Base-by-base conservation (phyloP, 2,888 invertebrate species). In the Noctuana brunneofusca region DNA sequence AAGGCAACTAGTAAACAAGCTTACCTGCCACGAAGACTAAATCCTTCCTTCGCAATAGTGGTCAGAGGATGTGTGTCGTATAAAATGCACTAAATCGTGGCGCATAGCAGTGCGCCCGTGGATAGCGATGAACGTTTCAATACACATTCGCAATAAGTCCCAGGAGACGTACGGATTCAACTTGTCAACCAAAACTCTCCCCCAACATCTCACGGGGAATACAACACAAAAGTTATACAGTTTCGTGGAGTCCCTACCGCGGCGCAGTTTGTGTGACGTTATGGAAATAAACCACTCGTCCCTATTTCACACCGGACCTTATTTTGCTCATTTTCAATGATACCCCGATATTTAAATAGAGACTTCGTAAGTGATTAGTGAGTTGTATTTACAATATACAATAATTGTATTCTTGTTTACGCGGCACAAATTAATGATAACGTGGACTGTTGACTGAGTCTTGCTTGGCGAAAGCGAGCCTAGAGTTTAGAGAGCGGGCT, bases 51-150 rank as follows among this genome's bases (percentile, higher is more conserved):
- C 95, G 93, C 95, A 94, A 83, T 95, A 96, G 82, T 96, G 96
- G 74, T 95, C 95, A 71, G 95, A 95, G 70, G 95, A 95, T 68
- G 96, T 96, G 89, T 96, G 95, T 80, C 95, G 92, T 87, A 96
- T 96, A 79, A 95, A 95, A 78, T 95, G 93, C 82, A 94, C 90
- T 85, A 94, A 89, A 86, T 95, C 93, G 93, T 94, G 94, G 93
- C 95, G 94, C 95, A 95, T 95, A 93, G 95, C 95, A 93, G 94
- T 93, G 89, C 94, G 93, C 87, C 91, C 91, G 89, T 91, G 91
- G 75, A 91, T 91, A 77, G 91, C 91, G 83, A 85, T 91, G 65
- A 91, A 91, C 86, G 91, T 87, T 88, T 91, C 91, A 86, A 91
- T 89, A 90, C 91, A 91, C 91, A 91, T 91, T 90, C 90, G 91